Conservation (phyloP, 2,888 invertebrate species). For the Patella depressa region DNA sequence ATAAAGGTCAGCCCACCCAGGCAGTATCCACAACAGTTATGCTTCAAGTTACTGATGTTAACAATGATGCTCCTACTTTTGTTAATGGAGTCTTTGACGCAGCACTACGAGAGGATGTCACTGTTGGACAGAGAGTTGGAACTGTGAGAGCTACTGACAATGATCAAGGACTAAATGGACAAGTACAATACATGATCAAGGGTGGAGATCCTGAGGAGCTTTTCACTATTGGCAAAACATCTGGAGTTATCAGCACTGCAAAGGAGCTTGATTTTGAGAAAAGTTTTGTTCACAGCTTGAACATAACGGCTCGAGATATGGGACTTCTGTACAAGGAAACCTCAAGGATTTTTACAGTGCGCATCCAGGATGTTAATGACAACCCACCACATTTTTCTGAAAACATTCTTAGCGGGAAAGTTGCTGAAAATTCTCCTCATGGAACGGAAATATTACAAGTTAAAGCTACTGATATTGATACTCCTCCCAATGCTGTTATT, state of each 20-base stretch:
- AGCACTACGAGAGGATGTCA: slow-evolving; percentile 91
- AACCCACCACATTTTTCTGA: slow-evolving; percentile 90
- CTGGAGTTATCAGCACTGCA: slow-evolving; percentile 85
- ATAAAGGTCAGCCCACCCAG: slow-evolving; percentile 90
- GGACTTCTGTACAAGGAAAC: slow-evolving; percentile 85
- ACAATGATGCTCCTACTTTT: slow-evolving; percentile 85
- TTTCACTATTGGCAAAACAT: slow-evolving; percentile 83
- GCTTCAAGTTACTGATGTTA: slow-evolving; percentile 80
- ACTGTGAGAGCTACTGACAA: slow-evolving; percentile 88
- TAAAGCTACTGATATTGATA: slow-evolving; percentile 87
- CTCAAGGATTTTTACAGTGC: slow-evolving; percentile 86
- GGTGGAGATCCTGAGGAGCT: slow-evolving; percentile 83
- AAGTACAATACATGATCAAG: slow-evolving; percentile 79
- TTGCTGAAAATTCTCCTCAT: slow-evolving; percentile 86
- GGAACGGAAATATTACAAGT: slow-evolving; percentile 78
- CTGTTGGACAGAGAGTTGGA: slow-evolving; percentile 84
- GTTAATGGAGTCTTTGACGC: slow-evolving; percentile 86
- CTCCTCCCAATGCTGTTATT: slow-evolving; percentile 87
- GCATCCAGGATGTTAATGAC: slow-evolving; percentile 88
- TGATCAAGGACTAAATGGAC: slow-evolving; percentile 91
- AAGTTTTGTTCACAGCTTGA: slow-evolving; percentile 86
- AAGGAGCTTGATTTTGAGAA: slow-evolving; percentile 89
- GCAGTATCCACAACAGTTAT: slow-evolving; percentile 81
- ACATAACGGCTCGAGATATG: slow-evolving; percentile 88
- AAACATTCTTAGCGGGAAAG: slow-evolving; percentile 81